Evolutionary conservation across 2,797 vertebrate species (phyloP).

Genomic region (Oophaga sylvatica): DNA sequence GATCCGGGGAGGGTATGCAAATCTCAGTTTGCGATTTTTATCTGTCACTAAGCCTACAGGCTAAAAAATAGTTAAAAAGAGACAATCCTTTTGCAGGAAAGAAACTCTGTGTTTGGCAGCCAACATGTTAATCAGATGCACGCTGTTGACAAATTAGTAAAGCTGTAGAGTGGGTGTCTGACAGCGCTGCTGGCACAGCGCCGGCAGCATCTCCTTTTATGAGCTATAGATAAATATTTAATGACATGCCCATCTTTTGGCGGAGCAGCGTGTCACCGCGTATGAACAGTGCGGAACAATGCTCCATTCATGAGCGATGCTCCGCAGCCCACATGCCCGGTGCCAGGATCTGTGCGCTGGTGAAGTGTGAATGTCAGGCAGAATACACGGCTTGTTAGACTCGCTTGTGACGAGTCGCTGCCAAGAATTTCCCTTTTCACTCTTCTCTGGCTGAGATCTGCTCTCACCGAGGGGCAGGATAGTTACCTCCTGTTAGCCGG

Average conservation of each 20-base stretch:
- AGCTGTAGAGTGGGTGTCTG: conserved; percentile 41
- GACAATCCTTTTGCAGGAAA: too few species aligned
- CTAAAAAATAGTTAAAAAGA: too few species aligned
- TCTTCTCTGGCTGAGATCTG: neutral
- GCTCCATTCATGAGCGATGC: conserved; percentile 11
- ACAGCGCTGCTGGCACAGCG: conserved; percentile 19
- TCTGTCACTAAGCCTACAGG: too few species aligned
- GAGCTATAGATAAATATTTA: conserved; percentile 42
- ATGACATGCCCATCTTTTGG: conserved; percentile 42
- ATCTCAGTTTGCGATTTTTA: too few species aligned
- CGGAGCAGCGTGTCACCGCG: conserved; percentile 1
- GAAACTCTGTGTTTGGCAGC: neutral
- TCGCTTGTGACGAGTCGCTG: neutral
- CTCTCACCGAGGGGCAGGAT: neutral
- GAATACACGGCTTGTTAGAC: neutral
- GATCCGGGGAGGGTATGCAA: too few species aligned
- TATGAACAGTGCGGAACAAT: conserved; percentile 10
- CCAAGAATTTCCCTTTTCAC: neutral
- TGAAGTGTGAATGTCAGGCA: conserved; percentile 7
- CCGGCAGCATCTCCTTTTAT: conserved; percentile 24
- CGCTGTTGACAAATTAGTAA: neutral
- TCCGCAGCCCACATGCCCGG: neutral
- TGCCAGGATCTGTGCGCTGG: conserved; percentile 2
- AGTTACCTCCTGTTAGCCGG: neutral
- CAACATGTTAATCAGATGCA: conserved; percentile 9